Evolutionary conservation across 2,113 vertebrate species (phyloP).

Genomic region (Pandion haliaetus): DNA sequence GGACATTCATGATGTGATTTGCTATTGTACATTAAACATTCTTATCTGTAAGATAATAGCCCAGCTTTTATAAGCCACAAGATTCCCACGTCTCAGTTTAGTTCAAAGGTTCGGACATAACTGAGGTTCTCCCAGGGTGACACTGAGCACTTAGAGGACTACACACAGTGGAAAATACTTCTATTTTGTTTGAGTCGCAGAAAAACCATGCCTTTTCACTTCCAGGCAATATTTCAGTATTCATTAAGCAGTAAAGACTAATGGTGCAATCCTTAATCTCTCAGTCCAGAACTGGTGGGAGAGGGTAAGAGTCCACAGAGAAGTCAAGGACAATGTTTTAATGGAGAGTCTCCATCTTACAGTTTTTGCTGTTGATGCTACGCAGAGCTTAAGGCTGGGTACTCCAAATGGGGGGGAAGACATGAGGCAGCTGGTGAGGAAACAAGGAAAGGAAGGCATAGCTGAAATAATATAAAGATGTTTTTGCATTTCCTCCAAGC

Average conservation of each 20-base stretch:
- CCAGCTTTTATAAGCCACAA: neutral
- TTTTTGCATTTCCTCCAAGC: neutral
- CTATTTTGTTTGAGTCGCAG: neutral
- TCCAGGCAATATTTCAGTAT: neutral
- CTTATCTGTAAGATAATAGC: neutral
- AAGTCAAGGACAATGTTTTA: neutral
- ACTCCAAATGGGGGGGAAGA: neutral
- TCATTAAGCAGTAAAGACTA: neutral
- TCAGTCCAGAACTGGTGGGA: neutral
- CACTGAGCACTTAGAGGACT: neutral
- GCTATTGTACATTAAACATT: neutral
- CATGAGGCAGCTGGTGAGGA: neutral
- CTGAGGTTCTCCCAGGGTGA: neutral
- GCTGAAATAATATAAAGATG: neutral
- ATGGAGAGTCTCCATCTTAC: neutral
- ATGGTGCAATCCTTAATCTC: neutral
- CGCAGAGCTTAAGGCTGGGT: neutral
- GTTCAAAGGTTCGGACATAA: neutral
- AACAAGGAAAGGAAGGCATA: neutral
- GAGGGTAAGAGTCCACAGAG: neutral
- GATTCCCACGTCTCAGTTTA: neutral
- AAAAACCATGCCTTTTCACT: neutral
- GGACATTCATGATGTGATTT: neutral
- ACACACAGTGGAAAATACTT: neutral
- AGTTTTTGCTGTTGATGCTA: neutral